Evolutionary conservation across 2,113 vertebrate genomes (phyloP), one percentile per base, ranked within the genome.

Genomic region (Nothoprocta pentlandii): DNA sequence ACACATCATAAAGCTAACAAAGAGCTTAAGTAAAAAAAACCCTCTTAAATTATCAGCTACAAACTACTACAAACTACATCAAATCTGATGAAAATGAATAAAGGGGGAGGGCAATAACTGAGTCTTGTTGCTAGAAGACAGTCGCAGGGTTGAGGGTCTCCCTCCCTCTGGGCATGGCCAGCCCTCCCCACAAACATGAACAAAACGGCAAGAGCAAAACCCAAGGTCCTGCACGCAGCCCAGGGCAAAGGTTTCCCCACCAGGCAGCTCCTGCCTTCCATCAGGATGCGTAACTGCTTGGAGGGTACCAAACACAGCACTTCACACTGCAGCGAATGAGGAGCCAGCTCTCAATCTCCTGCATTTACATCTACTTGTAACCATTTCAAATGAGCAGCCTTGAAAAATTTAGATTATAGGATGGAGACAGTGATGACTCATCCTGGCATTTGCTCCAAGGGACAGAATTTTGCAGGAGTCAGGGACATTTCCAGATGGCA

Each of bases 11-110:
- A 21, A 61, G 46, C 20, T 0, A 41, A 8, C 11, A 10, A 30
- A 25, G 1, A 26, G 39, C 1, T 36, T 34, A 42, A 34, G 51
- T 36, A 21, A 13, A 36, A 30, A 19, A 41, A 13, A 42, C 13
- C 20, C 12, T 7, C 4, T 17, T 14, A 7, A 21, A 15, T 3
- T 21, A 16, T 8, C 10, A 0, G 0, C 21, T 32, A 9, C 5
- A 39, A 39, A 39, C 36, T 39, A 39, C 36, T 39, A 39, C 36
- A 39, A 39, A 39, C 36, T 39, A 15, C 46, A 36, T 1, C n/a
- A 15, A 1, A 30, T 16, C 66, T 39, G 56, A 22, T 32, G 10
- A 28, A 58, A 82, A 14, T 3, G 4, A 56, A 61, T 73, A 26
- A 20, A 28, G 16, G 25, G 10, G 1, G 32, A 25, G 20, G n/a